Conservation (phyloP, 1,140 invertebrate genomes). For the Euura saliciscinereae region DNA sequence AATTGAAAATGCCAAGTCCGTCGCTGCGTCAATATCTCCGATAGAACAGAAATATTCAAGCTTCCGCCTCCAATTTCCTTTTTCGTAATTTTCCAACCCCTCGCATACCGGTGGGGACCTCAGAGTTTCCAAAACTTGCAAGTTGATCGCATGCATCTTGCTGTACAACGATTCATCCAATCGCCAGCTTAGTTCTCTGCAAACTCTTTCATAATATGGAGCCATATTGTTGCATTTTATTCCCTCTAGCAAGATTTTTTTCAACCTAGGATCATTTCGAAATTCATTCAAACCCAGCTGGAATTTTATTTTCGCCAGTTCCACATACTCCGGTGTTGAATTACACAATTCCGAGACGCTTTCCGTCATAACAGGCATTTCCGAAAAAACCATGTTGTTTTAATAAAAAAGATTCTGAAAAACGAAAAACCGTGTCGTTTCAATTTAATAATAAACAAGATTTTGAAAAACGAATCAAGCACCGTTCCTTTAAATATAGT, state of each 20-base stretch:
- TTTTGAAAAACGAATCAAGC: no score
- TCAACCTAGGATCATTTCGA: slow-evolving; percentile 34
- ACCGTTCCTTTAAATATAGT: no score
- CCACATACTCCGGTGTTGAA: no score
- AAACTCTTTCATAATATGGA: slow-evolving; percentile 73
- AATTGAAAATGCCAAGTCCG: slow-evolving; percentile 69
- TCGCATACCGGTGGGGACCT: slow-evolving; percentile 7
- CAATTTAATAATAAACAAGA: no score
- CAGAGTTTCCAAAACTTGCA: slow-evolving; percentile 70
- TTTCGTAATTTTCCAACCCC: slow-evolving; percentile 11
- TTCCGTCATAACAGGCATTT: no score
- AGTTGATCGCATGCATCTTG: slow-evolving; percentile 69
- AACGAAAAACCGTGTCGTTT: no score
- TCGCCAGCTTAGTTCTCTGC: slow-evolving; percentile 59
- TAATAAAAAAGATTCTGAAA: no score
- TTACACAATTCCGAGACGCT: no score
- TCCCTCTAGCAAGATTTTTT: slow-evolving; percentile 34
- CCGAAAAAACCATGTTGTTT: no score
- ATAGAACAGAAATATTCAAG: slow-evolving; percentile 76
- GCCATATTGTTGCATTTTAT: slow-evolving; percentile 63
- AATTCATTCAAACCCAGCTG: slow-evolving; percentile 37
- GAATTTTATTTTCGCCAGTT: slow-evolving; percentile 40
- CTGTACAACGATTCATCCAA: slow-evolving; percentile 62
- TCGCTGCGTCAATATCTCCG: slow-evolving; percentile 68
- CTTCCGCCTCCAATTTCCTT: slow-evolving; percentile 53